Base-by-base conservation (phyloP, 1,140 invertebrate species). In the Araneus ventricosus region DNA sequence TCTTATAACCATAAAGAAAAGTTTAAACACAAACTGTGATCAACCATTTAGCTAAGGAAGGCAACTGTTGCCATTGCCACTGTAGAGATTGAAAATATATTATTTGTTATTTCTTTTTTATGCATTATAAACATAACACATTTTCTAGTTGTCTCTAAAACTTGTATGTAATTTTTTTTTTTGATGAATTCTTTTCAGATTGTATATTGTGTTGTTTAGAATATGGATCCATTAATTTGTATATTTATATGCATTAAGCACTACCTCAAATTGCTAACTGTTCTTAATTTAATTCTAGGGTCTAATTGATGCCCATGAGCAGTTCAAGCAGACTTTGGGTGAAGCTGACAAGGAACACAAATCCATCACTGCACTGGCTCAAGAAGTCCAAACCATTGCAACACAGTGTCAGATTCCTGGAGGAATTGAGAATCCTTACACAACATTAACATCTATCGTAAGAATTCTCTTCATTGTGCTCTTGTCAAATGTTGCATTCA, bases 311-410 rank as follows among this genome's bases (percentile, higher is more conserved):
- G 99, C 99, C 94, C 99, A 99, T 95, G 98, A 98, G 95, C 98
- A 99, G 95, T 99, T 99, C 96, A 97, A 97, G 95, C 98, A 98
- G 88, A 99, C 99, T 45, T 96, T 99, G 39, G 98, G 98, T 84
- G 99, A 99, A 96, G 99, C 99, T 93, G 99, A 99, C 95, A 99
- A 99, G 95, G 99, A 99, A 95, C 99, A 98, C 96, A 98, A 98
- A 95, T 97, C 98, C 84, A 99, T 99, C 95, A 98, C 99, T 67
- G 97, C 97, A 90, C 96, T 99, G 61, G 98, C 99, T 1, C 97
- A 98, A 94, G 98, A 99, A 96, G 98, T 99, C 70, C 98, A 99
- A 95, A 96, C 97, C n/a, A 98, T 98, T 95, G 98, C 98, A 59
- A 98, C 98, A 95, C 98, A 99, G 95, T 98, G 98, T 96, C 94